phyloP scores from a whole-genome alignment of 2,888 invertebrate species.

The Pandemis heparana region DNA sequence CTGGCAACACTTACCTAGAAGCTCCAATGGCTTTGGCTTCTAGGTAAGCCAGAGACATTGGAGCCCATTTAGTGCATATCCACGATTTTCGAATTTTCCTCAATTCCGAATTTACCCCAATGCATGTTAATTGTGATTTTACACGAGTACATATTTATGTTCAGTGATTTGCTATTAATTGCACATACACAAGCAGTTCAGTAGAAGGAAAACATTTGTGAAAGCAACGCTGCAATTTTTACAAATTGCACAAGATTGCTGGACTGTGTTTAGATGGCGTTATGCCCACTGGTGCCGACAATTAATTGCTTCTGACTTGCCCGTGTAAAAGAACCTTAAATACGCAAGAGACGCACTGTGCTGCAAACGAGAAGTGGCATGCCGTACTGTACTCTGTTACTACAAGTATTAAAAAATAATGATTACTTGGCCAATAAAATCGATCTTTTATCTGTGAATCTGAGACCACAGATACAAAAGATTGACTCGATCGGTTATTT shows the following conservation, averaged over 20 bases:
- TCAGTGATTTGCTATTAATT: not conserved
- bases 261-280: no score
- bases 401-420: not conserved
- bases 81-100: no score
- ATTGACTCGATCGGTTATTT: not conserved
- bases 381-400: not conserved
- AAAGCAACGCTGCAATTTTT: not conserved
- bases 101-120: no score
- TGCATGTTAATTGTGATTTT: not conserved
- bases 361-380: not conserved
- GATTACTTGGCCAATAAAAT: not conserved
- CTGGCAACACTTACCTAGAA: no score
- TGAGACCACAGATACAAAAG: not conserved
- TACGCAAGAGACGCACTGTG: not conserved
- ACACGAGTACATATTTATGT: not conserved
- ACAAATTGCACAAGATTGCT: no score
- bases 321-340: not conserved
- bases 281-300: not conserved
- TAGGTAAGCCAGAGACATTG: no score
- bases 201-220: not conserved
- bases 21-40: no score
- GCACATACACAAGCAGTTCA: not conserved
- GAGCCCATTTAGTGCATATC: no score
- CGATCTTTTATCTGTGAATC: constrained; percentile 2
- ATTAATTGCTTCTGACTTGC: not conserved